Conservation (phyloP, 2,797 vertebrate species). For the Pseudopleuronectes americanus region DNA sequence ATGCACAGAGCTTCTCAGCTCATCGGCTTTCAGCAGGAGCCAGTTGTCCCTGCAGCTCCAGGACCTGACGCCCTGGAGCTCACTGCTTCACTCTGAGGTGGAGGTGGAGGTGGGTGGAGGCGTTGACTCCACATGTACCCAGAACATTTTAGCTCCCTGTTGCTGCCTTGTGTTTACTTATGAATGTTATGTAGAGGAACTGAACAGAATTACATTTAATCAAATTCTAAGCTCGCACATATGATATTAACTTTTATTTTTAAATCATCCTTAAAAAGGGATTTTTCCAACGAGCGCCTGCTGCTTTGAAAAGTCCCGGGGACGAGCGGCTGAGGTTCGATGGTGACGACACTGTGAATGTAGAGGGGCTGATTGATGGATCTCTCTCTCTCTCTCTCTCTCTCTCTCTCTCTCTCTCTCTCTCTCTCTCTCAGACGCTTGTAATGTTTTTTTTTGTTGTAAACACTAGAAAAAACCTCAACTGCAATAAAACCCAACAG, state of each 20-base stretch:
- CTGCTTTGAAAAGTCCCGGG: constrained; percentile 41
- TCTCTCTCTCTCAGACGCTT: constrained; percentile 51
- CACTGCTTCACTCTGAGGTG: too few relatives aligned
- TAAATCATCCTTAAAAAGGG: constrained; percentile 15
- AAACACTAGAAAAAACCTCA: constrained; percentile 72
- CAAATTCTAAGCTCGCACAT: constrained; percentile 45
- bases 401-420: too few relatives aligned
- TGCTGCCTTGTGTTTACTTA: constrained; percentile 67
- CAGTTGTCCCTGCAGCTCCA: too few relatives aligned
- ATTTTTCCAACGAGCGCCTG: constrained; percentile 17
- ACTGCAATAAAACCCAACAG: constrained; percentile 76
- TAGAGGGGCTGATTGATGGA: constrained; percentile 40
- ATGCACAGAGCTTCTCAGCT: background rate
- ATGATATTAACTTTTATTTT: constrained; percentile 43
- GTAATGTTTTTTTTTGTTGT: constrained; percentile 73
- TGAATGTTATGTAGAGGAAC: constrained; percentile 73
- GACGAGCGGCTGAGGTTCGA: constrained; percentile 10
- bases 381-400: too few relatives aligned
- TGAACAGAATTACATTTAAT: constrained; percentile 22
- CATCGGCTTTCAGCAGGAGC: too few relatives aligned
- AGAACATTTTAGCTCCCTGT: constrained; percentile 46
- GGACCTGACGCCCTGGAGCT: too few relatives aligned
- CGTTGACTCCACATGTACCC: constrained; percentile 36
- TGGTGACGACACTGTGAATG: constrained; percentile 67
- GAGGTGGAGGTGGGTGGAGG: background rate